These are phyloP conservation scores for Matsumurasca onukii DNA, from an alignment of 1,140 invertebrate genomes.

Conservation along the genomic window DNA sequence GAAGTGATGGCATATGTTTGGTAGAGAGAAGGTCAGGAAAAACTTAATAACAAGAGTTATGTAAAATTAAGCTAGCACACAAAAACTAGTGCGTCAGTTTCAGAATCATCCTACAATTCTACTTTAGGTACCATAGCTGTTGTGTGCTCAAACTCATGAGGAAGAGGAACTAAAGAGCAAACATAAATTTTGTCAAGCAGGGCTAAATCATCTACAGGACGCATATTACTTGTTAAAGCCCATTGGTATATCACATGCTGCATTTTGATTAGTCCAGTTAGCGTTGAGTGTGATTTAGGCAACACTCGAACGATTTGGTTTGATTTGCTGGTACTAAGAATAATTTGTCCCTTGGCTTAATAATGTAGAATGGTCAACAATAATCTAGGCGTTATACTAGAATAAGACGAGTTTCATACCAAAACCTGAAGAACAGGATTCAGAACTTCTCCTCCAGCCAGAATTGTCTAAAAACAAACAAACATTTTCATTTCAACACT, in stretches of 20 bases:
- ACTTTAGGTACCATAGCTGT: neutral
- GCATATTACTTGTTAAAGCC: neutral
- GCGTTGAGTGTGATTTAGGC: neutral
- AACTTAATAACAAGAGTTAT: neutral
- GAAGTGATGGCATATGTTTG: neutral
- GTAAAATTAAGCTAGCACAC: neutral
- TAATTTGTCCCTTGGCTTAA: constrained; percentile 18
- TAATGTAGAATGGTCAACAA: constrained; percentile 51
- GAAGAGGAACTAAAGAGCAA: too few species aligned
- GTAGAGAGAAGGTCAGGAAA: neutral
- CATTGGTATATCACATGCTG: neutral
- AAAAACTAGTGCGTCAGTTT: neutral
- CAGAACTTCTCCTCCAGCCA: constrained; percentile 62
- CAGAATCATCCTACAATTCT: neutral
- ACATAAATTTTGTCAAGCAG: too few species aligned
- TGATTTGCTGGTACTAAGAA: constrained; percentile 2
- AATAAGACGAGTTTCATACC: constrained; percentile 50
- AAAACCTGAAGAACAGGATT: constrained; percentile 73
- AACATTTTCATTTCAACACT: neutral
- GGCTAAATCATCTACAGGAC: too few species aligned
- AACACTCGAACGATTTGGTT: constrained; percentile 10
- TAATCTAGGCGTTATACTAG: neutral
- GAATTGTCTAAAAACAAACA: constrained; percentile 57
- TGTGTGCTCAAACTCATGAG: neutral
- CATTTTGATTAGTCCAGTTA: neutral